Base-by-base conservation (phyloP, 1,140 invertebrate species). In the Procambarus clarkii region DNA sequence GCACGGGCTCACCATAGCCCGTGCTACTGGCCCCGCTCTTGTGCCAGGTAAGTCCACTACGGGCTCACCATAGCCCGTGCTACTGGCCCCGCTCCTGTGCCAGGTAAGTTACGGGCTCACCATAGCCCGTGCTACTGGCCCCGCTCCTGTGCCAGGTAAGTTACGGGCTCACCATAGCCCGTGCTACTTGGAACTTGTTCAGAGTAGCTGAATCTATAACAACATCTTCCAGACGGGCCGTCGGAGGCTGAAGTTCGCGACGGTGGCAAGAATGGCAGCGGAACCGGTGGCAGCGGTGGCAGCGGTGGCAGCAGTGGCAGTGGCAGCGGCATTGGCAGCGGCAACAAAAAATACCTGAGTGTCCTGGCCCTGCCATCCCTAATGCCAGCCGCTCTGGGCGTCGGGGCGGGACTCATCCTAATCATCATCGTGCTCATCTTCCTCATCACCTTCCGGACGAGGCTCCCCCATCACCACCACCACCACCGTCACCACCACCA, bases 391-490 rank as follows among this genome's bases (percentile, higher is more conserved):
- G 87, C 87, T 34, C 64, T 89, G 3, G 87, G 87, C 9, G 69
- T 89, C 0, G 87, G 87, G 11, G 87, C 87, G 2, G 87, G 87
- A 1, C 87, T 89, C n/a, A 34, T 89, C 45, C 58, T 89, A 0
- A 82, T 89, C 60, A 89, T 89, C 79, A 89, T 89, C 64, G 87
- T 89, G 45, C 87, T 89, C 79, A 82, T 89, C 46, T 4, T 89
- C 21, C 87, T 89, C 79, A 80, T 89, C 58, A 82, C 80, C 11
- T 82, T 89, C 21, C 87, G 79, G 21, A 82, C 87, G 7, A 24
- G 87, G 7, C 79, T 34, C 79, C 60, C 48, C 11, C 87, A 21
- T 21, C 54, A 45, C 34, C 24, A 8, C 45, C 58, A 69, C 77
- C 48, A 77, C 86, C 58, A 44, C 44, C 50, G 81, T 3, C 58